These are phyloP conservation scores for Cottoperca gobio DNA, from an alignment of 2,797 vertebrate genomes.

Conservation along the genomic window DNA sequence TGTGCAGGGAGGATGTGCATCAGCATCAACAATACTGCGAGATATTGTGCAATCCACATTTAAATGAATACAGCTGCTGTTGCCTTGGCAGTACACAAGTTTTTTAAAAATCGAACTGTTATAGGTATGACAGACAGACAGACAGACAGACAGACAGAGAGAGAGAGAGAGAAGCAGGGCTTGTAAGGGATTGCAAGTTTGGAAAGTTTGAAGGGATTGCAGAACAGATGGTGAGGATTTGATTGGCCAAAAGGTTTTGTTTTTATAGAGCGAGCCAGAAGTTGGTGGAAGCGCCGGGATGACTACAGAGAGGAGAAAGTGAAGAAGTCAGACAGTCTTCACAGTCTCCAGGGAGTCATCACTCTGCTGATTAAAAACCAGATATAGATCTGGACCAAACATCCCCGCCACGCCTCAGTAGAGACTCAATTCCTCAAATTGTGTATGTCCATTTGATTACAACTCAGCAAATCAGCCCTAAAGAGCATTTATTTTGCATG, in stretches of 20 bases:
- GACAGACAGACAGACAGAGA: neutral
- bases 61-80: slow-evolving; percentile 11
- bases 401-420: neutral
- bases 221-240: slow-evolving; percentile 64
- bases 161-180: slow-evolving; percentile 7
- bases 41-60: neutral
- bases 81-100: neutral
- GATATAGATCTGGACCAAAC: slow-evolving; percentile 18
- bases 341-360: slow-evolving; percentile 12
- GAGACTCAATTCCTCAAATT: neutral
- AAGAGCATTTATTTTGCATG: neutral
- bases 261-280: slow-evolving; percentile 39
- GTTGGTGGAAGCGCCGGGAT: slow-evolving; percentile 24
- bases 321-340: slow-evolving; percentile 9
- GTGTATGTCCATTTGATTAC: neutral
- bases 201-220: slow-evolving; percentile 32
- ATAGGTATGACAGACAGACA: slow-evolving; percentile 4
- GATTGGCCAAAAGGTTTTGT: slow-evolving; percentile 53
- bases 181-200: slow-evolving; percentile 18
- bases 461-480: neutral
- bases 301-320: slow-evolving; percentile 7
- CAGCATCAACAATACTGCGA: neutral
- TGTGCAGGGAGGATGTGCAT: neutral
- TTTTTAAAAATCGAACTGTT: slow-evolving; percentile 8
- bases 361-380: slow-evolving; percentile 30